Evolutionary conservation across 2,888 invertebrate species (phyloP).

Genomic region (Melanargia galathea): DNA sequence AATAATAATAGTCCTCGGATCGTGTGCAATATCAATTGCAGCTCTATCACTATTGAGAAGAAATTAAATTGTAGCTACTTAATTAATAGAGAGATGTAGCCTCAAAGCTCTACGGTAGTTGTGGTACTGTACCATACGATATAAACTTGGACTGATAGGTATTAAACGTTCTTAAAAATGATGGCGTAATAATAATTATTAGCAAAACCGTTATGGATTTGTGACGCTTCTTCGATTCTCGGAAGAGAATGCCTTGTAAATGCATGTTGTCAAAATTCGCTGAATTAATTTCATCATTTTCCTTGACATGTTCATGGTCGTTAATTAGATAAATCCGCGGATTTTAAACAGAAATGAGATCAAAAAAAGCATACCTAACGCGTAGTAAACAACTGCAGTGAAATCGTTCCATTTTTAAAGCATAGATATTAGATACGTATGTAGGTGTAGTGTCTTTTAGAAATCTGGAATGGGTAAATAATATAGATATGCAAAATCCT

Average conservation of each 20-base stretch:
- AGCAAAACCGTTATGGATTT: not conserved
- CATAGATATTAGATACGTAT: not conserved
- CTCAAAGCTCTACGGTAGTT: too few species aligned
- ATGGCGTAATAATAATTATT: not conserved
- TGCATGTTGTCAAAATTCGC: constrained; percentile 1
- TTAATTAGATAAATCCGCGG: not conserved
- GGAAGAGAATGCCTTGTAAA: not conserved
- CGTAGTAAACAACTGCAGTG: not conserved
- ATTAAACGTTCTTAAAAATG: not conserved
- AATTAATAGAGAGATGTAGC: too few species aligned
- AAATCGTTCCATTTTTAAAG: not conserved
- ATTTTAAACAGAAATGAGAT: not conserved
- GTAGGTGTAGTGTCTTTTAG: not conserved
- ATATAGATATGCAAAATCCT: not conserved
- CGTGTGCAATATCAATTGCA: not conserved
- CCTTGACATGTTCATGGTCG: constrained; percentile 4
- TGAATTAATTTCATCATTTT: not conserved
- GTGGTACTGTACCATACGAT: too few species aligned
- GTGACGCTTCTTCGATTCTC: constrained; percentile 5
- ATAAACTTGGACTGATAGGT: too few species aligned
- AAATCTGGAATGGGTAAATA: not conserved
- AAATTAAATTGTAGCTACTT: too few species aligned
- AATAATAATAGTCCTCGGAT: not conserved
- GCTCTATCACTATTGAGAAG: too few species aligned
- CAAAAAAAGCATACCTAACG: not conserved